These are phyloP conservation scores for Drosophila acutilabella DNA, from an alignment of 2,888 invertebrate species.

Conservation along the genomic window DNA sequence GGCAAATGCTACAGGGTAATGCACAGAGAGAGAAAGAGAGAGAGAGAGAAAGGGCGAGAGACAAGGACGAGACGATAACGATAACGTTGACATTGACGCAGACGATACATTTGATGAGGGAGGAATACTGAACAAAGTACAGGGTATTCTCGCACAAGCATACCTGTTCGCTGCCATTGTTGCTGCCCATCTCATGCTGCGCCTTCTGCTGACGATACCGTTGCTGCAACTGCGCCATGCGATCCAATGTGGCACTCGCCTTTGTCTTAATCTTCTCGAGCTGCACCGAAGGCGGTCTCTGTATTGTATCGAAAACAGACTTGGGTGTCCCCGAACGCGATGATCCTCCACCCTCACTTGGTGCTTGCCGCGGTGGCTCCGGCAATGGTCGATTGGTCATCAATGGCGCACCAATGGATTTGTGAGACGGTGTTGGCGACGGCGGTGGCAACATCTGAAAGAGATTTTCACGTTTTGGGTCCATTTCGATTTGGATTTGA, in stretches of 20 bases:
- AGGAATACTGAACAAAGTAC: slow-evolving; percentile 14
- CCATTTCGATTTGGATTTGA: slow-evolving; percentile 32
- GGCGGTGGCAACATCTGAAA: slow-evolving; percentile 73
- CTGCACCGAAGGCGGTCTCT: slow-evolving; percentile 84
- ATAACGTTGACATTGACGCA: slow-evolving; percentile 8
- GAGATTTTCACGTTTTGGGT: slow-evolving; percentile 47
- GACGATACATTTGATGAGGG: slow-evolving; percentile 54
- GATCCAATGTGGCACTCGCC: slow-evolving; percentile 84
- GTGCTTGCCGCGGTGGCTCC: slow-evolving; percentile 85
- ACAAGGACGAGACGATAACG: slow-evolving; percentile 49
- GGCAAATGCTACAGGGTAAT: slow-evolving; percentile 60
- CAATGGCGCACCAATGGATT: slow-evolving; percentile 47
- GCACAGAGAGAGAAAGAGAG: slow-evolving; percentile 52
- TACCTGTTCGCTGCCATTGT: slow-evolving; percentile 76
- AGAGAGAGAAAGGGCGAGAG: slow-evolving; percentile 48
- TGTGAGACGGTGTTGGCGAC: slow-evolving; percentile 81
- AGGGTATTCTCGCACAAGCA: slow-evolving; percentile 14
- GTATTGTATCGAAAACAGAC: slow-evolving; percentile 84
- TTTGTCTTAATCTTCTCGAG: slow-evolving; percentile 85
- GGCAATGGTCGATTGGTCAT: slow-evolving; percentile 86
- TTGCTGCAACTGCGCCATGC: slow-evolving; percentile 86
- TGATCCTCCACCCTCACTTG: slow-evolving; percentile 80
- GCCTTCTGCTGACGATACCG: slow-evolving; percentile 87
- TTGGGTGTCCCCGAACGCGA: slow-evolving; percentile 84
- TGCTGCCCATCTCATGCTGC: slow-evolving; percentile 83